Conservation (phyloP, 1,140 invertebrate genomes). For the Zaprionus ghesquierei region DNA sequence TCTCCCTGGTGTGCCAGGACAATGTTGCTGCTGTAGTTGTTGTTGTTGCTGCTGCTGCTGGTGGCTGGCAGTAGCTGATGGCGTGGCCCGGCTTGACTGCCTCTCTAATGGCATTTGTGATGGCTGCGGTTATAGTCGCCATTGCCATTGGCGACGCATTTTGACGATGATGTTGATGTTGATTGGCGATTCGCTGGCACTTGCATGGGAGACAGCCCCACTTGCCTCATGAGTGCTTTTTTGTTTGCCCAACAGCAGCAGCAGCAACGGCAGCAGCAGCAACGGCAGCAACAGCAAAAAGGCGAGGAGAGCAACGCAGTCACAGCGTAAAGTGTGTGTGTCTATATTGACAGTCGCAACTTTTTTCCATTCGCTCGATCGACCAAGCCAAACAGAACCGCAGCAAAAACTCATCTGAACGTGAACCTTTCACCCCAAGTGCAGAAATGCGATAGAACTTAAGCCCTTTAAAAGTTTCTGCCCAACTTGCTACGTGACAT, state of each 20-base stretch:
- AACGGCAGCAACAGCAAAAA: background rate
- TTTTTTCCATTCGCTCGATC: conserved; percentile 33
- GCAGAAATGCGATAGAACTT: conserved; percentile 64
- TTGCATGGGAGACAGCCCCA: conserved; percentile 49
- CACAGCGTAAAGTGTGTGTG: conserved; percentile 37
- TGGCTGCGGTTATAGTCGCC: conserved; percentile 72
- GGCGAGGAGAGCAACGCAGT: conserved; percentile 4
- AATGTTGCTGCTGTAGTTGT: conserved; percentile 8
- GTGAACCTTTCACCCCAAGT: conserved; percentile 14
- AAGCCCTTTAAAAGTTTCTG: conserved; percentile 65
- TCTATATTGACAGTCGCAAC: conserved; percentile 66
- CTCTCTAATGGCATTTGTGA: conserved; percentile 77
- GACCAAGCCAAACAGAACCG: conserved; percentile 12
- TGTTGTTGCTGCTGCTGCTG: background rate
- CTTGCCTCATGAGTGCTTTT: conserved; percentile 55
- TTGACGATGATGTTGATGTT: conserved; percentile 71
- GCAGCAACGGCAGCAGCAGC: background rate
- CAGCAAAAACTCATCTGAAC: background rate
- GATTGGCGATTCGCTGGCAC: conserved; percentile 69
- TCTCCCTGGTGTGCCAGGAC: background rate
- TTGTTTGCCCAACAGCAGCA: conserved; percentile 18
- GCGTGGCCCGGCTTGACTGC: conserved; percentile 35
- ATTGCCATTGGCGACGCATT: conserved; percentile 50
- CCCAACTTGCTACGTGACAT: conserved; percentile 67
- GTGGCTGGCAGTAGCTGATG: conserved; percentile 14